Evolutionary conservation across 2,797 vertebrate genomes (phyloP).

Genomic region (Mus spretus): DNA sequence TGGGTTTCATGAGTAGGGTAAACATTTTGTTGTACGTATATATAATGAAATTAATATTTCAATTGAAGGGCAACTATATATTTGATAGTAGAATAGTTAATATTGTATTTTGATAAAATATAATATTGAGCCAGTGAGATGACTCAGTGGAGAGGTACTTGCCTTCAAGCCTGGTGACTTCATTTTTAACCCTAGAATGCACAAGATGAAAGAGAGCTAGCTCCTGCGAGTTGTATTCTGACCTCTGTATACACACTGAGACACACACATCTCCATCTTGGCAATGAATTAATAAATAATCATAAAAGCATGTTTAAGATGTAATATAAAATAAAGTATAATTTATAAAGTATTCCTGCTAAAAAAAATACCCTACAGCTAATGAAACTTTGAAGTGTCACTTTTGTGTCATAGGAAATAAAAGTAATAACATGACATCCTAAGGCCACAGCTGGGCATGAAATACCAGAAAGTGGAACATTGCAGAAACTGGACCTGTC

Average conservation of each 20-base stretch:
- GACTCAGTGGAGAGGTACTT: not conserved
- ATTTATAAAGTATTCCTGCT: not conserved
- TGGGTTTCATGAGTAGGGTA: not conserved
- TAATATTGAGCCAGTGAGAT: not conserved
- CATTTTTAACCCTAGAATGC: not conserved
- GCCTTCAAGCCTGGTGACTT: not conserved
- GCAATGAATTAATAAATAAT: not conserved
- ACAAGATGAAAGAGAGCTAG: not conserved
- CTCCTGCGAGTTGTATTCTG: not conserved
- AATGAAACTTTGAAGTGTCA: constrained; percentile 4
- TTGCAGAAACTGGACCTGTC: not conserved
- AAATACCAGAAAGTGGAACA: not conserved
- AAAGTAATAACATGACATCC: not conserved
- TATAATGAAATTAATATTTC: constrained; percentile 32
- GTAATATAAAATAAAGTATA: not conserved
- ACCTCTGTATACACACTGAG: too few relatives aligned
- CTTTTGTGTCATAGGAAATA: not conserved
- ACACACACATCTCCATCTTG: too few relatives aligned
- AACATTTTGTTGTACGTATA: not conserved
- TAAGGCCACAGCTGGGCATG: not conserved
- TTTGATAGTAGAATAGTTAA: constrained; percentile 2
- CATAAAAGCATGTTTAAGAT: not conserved
- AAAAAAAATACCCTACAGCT: not conserved
- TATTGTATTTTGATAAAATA: constrained; percentile 5
- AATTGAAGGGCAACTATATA: constrained; percentile 10